Conservation (phyloP, 2,113 vertebrate species). For the Panthera leo region DNA sequence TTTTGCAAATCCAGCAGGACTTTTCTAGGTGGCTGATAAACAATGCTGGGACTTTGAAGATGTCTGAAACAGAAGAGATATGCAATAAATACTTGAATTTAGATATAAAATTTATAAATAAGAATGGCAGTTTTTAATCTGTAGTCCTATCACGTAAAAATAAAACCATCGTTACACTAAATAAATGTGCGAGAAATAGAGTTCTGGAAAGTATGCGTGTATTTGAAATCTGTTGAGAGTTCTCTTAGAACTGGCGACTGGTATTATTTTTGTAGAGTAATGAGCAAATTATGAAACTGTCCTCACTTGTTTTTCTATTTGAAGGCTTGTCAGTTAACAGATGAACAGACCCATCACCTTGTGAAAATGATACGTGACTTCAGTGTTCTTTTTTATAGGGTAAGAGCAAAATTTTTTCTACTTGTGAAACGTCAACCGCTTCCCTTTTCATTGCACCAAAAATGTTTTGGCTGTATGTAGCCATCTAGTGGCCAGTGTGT, state of each 20-base stretch:
- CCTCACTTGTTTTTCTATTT: conserved; percentile 43
- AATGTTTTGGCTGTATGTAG: not conserved
- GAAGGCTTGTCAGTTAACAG: conserved; percentile 90
- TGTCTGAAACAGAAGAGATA: not conserved
- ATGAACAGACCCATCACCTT: conserved; percentile 87
- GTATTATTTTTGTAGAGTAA: not conserved
- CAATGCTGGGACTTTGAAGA: not conserved
- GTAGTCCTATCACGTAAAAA: not conserved
- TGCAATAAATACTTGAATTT: not conserved
- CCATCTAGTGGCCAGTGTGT: conserved; percentile 45
- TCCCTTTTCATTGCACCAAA: not conserved
- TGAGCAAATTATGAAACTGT: conserved; percentile 6
- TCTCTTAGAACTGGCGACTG: not conserved
- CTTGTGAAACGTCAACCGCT: not conserved
- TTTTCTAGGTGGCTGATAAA: not conserved
- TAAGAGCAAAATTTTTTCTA: conserved; percentile 75
- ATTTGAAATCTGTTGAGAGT: not conserved
- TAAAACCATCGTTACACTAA: not conserved
- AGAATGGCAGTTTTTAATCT: not conserved
- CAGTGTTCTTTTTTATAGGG: conserved; percentile 95
- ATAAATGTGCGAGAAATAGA: not conserved
- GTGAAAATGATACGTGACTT: conserved; percentile 96
- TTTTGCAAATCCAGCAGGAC: not conserved
- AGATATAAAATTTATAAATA: conserved; percentile 7
- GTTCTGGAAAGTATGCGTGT: not conserved